Evolutionary conservation across 2,888 invertebrate species (phyloP), one percentile per base, ranked within the genome.

Genomic region (Alcis repandata): DNA sequence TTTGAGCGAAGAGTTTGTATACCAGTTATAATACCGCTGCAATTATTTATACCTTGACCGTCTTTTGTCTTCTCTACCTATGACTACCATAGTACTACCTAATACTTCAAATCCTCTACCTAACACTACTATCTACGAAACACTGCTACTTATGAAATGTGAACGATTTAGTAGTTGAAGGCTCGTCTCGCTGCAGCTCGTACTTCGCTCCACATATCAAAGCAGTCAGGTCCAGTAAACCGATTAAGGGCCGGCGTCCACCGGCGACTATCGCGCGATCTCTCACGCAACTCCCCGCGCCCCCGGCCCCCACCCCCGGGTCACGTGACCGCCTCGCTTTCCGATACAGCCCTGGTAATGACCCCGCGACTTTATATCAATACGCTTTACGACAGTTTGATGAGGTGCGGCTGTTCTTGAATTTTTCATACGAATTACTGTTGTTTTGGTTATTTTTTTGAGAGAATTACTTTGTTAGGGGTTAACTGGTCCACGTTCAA

Each of bases 231-330:
- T 83, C 84, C 83, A 86, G 88, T 91, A 91, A 90, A 91, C 89
- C 91, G 91, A 91, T 91, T 91, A 91, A 85, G 83, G 82, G 77
- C 77, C 79, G 80, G 74, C 81, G 83, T 78, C 83, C 83, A 82
- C 76, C 69, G 63, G 82, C 76, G 75, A 79, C 81, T 89, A 90
- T 90, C 90, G 87, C 80, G 78, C 81, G 83, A 90, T 89, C 90
- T 78, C 75, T 80, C 90, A 89, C 90, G 89, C 89, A 83, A 89
- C 75, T 70, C 62, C 64, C 59, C 67, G n/a, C 71, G 70, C 65
- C 66, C 63, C 63, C 60, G 67, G 27, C 17, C 41, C 19, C 48
- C 62, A 62, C 72, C 71, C 71, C 70, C 67, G 71, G 70, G 68
- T 79, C 84, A 82, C 85, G 83, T 80, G 85, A 82, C 83, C 76